Conservation (phyloP, 2,113 vertebrate genomes). For the Seriola dumerili region DNA sequence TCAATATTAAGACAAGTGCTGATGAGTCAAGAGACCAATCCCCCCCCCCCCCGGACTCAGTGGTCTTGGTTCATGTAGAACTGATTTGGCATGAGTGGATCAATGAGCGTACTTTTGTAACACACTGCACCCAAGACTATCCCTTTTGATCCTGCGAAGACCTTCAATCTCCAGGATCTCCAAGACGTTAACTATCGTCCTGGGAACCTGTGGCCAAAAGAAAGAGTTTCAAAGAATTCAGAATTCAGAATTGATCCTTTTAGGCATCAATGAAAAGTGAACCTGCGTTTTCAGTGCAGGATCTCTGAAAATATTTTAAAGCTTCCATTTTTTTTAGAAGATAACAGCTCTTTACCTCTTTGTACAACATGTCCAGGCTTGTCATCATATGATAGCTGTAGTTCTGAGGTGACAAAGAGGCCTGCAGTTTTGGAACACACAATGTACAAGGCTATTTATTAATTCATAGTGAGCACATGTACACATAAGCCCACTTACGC, state of each 20-base stretch:
- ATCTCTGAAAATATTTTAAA: background rate
- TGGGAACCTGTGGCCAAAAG: conserved; percentile 87
- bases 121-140: conserved; percentile 80
- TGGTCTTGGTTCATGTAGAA: conserved; percentile 5
- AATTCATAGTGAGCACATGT: background rate
- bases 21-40: background rate
- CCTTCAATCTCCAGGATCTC: conserved; percentile 87
- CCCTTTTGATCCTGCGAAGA: conserved; percentile 83
- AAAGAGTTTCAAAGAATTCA: background rate
- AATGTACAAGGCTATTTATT: conserved; percentile 1
- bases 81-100: background rate
- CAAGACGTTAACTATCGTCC: conserved; percentile 89
- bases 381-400: conserved; percentile 86
- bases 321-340: background rate
- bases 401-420: conserved; percentile 80
- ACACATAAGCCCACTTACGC: background rate
- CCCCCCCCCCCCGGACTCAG: background rate
- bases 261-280: background rate
- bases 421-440: conserved; percentile 75
- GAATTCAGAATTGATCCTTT: background rate
- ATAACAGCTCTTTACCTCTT: conserved; percentile 84
- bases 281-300: background rate
- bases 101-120: conserved; percentile 81
- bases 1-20: conserved; percentile 5
- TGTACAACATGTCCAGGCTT: conserved; percentile 89